A percentile compares a stretch with the other conserved stretches of the same genome.
phyloP scores from a whole-genome alignment of 2,888 invertebrate genomes.

The Tipula helvola region DNA sequence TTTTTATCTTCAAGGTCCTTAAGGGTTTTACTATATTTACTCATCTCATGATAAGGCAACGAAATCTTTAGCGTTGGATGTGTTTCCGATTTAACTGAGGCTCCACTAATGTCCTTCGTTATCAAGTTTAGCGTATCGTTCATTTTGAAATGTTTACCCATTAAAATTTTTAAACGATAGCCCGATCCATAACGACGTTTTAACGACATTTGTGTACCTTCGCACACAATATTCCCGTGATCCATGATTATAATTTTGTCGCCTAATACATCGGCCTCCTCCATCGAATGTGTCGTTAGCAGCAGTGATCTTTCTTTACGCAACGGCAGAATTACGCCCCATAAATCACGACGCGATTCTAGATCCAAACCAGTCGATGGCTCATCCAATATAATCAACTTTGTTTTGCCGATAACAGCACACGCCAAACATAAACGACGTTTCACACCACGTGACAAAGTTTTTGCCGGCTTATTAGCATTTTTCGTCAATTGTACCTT shows the following conservation, averaged over 20 bases:
- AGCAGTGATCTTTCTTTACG: conserved; percentile 66
- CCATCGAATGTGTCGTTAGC: conserved; percentile 90
- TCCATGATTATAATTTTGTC: conserved; percentile 83
- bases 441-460: conserved; percentile 86
- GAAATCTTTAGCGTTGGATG: conserved; percentile 30
- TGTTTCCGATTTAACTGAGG: conserved; percentile 19
- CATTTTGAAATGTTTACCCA: conserved; percentile 19
- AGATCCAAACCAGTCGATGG: conserved; percentile 91
- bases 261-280: conserved; percentile 85
- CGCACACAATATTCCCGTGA: conserved; percentile 56
- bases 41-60: conserved; percentile 43
- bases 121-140: conserved; percentile 25
- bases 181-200: conserved; percentile 50
- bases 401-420: conserved; percentile 68
- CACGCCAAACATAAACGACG: conserved; percentile 76
- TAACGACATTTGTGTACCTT: conserved; percentile 71
- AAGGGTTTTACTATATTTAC: conserved; percentile 48
- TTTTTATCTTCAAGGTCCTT: conserved; percentile 46
- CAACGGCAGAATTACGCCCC: conserved; percentile 65
- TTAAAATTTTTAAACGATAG: conserved; percentile 30
- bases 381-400: conserved; percentile 56
- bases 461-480: conserved; percentile 41
- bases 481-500: conserved; percentile 52
- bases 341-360: conserved; percentile 72
- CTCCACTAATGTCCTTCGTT: conserved; percentile 22